Conservation (phyloP, 1,140 invertebrate genomes). For the Drosophila arawakana region DNA sequence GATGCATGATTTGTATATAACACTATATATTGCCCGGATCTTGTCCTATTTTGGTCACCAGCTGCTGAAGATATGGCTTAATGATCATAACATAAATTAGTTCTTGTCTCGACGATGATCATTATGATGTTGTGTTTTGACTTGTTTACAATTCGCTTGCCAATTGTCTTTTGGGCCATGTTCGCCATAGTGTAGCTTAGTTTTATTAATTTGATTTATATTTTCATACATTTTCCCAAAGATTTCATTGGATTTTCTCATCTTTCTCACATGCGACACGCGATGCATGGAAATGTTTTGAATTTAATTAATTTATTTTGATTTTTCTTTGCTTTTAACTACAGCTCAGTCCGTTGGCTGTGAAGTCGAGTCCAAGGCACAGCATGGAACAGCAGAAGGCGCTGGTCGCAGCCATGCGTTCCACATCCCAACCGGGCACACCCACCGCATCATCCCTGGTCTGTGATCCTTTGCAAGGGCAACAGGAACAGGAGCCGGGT, state of each 20-base stretch:
- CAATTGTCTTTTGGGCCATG: conserved; percentile 58
- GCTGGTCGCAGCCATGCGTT: conserved; percentile 41
- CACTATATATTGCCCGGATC: conserved; percentile 20
- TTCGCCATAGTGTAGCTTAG: conserved; percentile 14
- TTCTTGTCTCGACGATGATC: conserved; percentile 15
- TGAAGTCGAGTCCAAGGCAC: conserved; percentile 53
- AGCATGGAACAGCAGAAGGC: conserved; percentile 63
- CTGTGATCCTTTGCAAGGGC: conserved; percentile 18
- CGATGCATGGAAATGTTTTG: conserved; percentile 49
- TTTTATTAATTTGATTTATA: conserved; percentile 22
- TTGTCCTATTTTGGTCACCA: conserved; percentile 52
- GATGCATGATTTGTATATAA: too few relatives aligned
- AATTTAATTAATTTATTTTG: conserved; percentile 31
- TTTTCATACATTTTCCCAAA: conserved; percentile 46
- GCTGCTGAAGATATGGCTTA: conserved; percentile 16
- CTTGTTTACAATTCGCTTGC: conserved; percentile 58
- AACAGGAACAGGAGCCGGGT: conserved; percentile 12
- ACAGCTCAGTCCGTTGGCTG: conserved; percentile 65
- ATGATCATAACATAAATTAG: conserved; percentile 12
- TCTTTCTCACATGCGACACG: conserved; percentile 45
- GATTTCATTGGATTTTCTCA: conserved; percentile 31
- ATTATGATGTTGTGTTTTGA: conserved; percentile 31
- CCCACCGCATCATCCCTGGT: not conserved
- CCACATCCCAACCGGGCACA: conserved; percentile 17
- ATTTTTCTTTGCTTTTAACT: conserved; percentile 10